These are phyloP conservation scores for Danio tinwini DNA, from an alignment of 2,797 vertebrate genomes.

Conservation along the genomic window DNA sequence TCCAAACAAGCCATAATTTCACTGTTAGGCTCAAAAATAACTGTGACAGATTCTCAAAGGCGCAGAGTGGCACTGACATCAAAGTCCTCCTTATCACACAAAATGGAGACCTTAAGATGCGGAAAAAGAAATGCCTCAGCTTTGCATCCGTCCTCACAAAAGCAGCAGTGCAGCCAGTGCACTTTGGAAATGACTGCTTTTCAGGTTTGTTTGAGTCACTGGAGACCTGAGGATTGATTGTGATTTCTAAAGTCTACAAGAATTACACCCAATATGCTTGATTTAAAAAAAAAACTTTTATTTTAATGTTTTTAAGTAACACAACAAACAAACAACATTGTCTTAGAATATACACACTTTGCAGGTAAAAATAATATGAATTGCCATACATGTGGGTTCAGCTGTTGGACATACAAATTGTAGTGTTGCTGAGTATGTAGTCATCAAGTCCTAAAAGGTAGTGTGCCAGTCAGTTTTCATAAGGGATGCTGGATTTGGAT, in stretches of 20 bases:
- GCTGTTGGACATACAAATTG: too few species aligned
- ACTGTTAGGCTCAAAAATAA: constrained; percentile 76
- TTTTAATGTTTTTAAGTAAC: too few species aligned
- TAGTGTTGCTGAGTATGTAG: too few species aligned
- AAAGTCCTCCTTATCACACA: constrained; percentile 42
- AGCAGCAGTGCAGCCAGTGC: constrained; percentile 9
- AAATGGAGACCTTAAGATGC: constrained; percentile 46
- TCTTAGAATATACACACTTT: too few species aligned
- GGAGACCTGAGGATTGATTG: background rate
- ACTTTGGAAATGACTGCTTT: constrained; percentile 9
- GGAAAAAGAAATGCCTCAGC: constrained; percentile 30
- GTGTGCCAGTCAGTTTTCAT: too few species aligned
- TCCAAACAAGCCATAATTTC: constrained; percentile 75
- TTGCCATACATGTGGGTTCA: too few species aligned
- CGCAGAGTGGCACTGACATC: constrained; percentile 48
- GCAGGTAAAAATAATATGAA: too few species aligned
- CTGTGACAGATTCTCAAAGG: constrained; percentile 68
- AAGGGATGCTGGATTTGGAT: too few species aligned
- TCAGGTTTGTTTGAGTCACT: constrained; percentile 9
- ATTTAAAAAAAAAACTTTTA: too few species aligned
- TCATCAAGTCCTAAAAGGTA: too few species aligned
- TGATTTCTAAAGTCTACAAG: too few species aligned
- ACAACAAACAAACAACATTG: too few species aligned
- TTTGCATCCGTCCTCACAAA: constrained; percentile 31
- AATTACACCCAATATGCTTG: background rate